Conservation (phyloP, 2,113 vertebrate species). For the Psilopogon haemacephalus region DNA sequence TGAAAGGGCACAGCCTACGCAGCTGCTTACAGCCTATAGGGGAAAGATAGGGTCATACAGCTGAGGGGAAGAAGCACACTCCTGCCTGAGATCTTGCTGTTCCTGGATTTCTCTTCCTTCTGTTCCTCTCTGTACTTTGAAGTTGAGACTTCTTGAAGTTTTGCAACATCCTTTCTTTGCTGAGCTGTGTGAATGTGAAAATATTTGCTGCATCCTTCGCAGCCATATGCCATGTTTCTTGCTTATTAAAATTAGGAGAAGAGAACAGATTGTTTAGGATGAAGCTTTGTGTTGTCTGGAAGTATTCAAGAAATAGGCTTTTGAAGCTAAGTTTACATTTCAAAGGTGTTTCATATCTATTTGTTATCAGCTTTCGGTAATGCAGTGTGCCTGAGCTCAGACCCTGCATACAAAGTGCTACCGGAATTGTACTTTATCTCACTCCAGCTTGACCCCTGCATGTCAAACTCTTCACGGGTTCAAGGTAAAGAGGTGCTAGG, state of each 20-base stretch:
- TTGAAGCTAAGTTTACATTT: constrained; percentile 35
- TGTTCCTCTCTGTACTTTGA: not conserved
- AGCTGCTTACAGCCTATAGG: not conserved
- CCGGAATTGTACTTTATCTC: not conserved
- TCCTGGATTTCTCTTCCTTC: not conserved
- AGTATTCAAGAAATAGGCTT: not conserved
- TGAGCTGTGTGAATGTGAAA: not conserved
- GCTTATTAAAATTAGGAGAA: constrained; percentile 40
- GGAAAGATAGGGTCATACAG: not conserved
- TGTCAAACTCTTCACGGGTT: not conserved
- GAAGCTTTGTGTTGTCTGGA: not conserved
- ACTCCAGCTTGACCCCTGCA: not conserved
- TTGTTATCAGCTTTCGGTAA: constrained; percentile 33
- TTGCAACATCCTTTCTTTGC: not conserved
- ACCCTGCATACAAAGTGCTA: not conserved
- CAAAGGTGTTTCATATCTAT: constrained; percentile 22
- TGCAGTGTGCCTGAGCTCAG: not conserved
- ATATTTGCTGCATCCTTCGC: not conserved
- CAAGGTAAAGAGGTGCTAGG: not conserved
- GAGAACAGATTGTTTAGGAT: not conserved
- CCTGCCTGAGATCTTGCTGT: fast-evolving
- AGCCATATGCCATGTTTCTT: not conserved
- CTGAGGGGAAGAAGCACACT: not conserved
- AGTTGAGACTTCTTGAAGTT: not conserved
- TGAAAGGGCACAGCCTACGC: not conserved